Evolutionary conservation across 2,888 invertebrate species (phyloP).

Genomic region (Ochropacha duplaris): DNA sequence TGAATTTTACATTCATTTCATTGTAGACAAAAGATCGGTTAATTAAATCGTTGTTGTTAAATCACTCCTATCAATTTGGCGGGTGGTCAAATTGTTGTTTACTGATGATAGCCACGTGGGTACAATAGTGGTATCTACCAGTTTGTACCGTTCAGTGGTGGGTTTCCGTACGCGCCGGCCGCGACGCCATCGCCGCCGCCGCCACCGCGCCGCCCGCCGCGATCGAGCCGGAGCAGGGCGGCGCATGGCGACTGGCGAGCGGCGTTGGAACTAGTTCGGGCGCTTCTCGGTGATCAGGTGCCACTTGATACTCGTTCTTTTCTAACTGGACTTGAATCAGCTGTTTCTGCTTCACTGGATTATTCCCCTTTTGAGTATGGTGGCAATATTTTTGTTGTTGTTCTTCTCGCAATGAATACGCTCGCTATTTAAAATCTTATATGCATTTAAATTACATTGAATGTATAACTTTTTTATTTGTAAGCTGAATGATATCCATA

Average conservation of each 20-base stretch:
- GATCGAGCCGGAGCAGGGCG: conserved; percentile 56
- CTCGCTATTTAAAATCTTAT: background rate
- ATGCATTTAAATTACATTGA: too few relatives aligned
- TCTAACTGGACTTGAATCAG: conserved; percentile 80
- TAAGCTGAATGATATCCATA: too few relatives aligned
- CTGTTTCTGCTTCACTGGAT: conserved; percentile 63
- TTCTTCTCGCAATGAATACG: background rate
- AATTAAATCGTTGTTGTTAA: conserved; percentile 11
- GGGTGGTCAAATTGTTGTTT: conserved; percentile 40
- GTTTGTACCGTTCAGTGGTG: conserved; percentile 77
- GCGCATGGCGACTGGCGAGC: conserved; percentile 66
- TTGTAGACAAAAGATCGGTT: background rate
- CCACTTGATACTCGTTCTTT: conserved; percentile 78
- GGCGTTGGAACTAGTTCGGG: conserved; percentile 77
- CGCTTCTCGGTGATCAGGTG: conserved; percentile 77
- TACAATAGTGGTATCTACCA: conserved; percentile 73
- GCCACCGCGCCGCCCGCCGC: conserved; percentile 3
- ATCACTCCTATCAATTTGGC: background rate
- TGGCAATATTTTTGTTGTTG: conserved; percentile 14
- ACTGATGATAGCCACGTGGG: conserved; percentile 72
- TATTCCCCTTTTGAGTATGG: conserved; percentile 28
- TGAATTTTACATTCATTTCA: too few relatives aligned
- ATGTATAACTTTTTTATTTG: too few relatives aligned
- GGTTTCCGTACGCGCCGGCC: conserved; percentile 32
- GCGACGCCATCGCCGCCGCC: conserved; percentile 11